phyloP scores from a whole-genome alignment of 1,140 invertebrate genomes.

The Drosophila novamexicana region DNA sequence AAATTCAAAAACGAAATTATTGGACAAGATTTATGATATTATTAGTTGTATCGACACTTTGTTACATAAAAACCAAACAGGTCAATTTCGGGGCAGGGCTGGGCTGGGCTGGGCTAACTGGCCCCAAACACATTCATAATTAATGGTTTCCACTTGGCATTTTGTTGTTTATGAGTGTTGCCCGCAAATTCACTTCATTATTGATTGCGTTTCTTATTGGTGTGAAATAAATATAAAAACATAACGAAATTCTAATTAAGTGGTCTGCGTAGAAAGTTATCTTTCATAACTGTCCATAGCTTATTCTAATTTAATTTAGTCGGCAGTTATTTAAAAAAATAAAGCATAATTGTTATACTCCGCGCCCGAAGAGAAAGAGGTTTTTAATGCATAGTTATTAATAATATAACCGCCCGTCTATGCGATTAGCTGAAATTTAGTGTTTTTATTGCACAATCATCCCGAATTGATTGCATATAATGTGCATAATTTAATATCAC shows the following conservation, averaged over 20 bases:
- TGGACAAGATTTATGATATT: conserved; percentile 78
- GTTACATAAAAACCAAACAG: conserved; percentile 68
- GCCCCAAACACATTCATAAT: conserved; percentile 47
- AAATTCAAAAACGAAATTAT: conserved; percentile 46
- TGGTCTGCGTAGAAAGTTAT: conserved; percentile 1
- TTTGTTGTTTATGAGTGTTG: conserved; percentile 67
- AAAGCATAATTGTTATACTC: not conserved
- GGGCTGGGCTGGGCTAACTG: conserved; percentile 8
- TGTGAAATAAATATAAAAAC: conserved; percentile 4
- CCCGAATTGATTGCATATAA: no score
- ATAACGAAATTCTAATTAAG: conserved; percentile 23
- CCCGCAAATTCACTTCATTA: conserved; percentile 43
- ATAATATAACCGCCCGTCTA: no score
- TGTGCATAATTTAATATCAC: no score
- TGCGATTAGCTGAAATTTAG: no score
- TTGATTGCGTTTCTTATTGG: conserved; percentile 12
- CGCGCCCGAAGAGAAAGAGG: no score
- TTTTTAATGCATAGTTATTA: no score
- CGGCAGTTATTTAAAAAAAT: not conserved
- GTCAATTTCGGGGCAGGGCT: conserved; percentile 35
- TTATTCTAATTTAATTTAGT: conserved; percentile 1
- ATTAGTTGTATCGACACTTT: conserved; percentile 67
- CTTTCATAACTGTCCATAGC: not conserved
- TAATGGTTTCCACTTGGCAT: conserved; percentile 61
- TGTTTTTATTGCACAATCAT: no score